Conservation (phyloP, 1,140 invertebrate genomes). For the Saccostrea glomerata region DNA sequence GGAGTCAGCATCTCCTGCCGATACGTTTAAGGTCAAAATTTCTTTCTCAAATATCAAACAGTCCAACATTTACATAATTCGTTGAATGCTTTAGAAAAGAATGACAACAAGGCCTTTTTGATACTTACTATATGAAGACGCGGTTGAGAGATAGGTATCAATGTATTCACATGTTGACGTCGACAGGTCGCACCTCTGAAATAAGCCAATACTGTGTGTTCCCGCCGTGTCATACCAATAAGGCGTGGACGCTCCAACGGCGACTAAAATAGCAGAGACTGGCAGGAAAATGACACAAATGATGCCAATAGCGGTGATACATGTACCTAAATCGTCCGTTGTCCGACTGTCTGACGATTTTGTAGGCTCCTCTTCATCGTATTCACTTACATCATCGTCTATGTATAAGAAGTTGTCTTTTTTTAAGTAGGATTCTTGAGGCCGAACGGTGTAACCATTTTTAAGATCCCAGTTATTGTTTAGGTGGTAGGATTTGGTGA, state of each 20-base stretch:
- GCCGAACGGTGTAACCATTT: neutral
- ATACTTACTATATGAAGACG: neutral
- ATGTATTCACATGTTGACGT: neutral
- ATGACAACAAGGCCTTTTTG: neutral
- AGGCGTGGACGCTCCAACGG: neutral
- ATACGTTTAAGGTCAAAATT: too few relatives aligned
- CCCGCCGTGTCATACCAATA: constrained; percentile 20
- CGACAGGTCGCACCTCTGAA: constrained; percentile 16
- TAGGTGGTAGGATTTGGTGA: neutral
- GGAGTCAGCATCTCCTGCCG: too few relatives aligned
- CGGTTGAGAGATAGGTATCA: neutral
- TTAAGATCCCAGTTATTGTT: neutral
- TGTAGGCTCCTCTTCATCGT: neutral
- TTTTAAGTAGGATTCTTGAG: neutral
- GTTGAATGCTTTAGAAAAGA: too few relatives aligned
- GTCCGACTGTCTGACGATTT: neutral
- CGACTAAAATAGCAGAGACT: neutral
- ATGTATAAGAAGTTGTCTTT: constrained; percentile 11
- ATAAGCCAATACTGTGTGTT: constrained; percentile 1
- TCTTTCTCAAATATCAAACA: too few relatives aligned
- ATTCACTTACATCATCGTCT: neutral
- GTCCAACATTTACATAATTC: too few relatives aligned
- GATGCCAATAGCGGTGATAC: neutral
- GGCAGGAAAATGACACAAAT: neutral
- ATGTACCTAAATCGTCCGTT: neutral